phyloP scores from a whole-genome alignment of 2,797 vertebrate species.

The Sebastes umbrosus region DNA sequence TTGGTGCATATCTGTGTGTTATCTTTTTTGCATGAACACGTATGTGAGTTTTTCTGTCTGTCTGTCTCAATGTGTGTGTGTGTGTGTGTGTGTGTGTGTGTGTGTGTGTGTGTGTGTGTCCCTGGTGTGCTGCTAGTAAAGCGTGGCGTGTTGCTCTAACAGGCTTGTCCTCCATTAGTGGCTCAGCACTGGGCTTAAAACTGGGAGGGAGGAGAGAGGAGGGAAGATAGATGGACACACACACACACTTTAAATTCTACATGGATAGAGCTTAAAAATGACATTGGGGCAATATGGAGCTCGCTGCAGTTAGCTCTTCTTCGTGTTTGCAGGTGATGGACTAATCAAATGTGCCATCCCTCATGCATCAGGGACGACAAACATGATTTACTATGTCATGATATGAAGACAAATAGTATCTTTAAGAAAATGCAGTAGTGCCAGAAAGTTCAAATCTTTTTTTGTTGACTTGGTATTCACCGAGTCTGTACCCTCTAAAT shows the following conservation, averaged over 20 bases:
- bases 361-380: not conserved
- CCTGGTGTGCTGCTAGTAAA: slow-evolving; percentile 63
- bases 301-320: not conserved
- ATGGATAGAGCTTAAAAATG: slow-evolving; percentile 24
- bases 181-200: slow-evolving; percentile 65
- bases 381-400: not conserved
- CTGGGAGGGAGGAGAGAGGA: slow-evolving; percentile 44
- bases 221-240: slow-evolving; percentile 29
- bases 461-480: not conserved
- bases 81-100: slow-evolving; percentile 11
- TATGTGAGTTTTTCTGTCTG: slow-evolving; percentile 3
- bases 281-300: not conserved
- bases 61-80: not conserved
- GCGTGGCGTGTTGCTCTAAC: slow-evolving; percentile 73
- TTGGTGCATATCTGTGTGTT: slow-evolving; percentile 24
- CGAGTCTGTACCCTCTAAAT: not conserved
- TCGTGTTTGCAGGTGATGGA: not conserved
- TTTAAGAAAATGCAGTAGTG: not conserved
- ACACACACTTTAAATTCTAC: slow-evolving; percentile 25
- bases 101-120: slow-evolving; percentile 28
- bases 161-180: slow-evolving; percentile 79
- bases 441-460: not conserved
- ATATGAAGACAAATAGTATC: not conserved
- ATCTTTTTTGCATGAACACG: slow-evolving; percentile 2
- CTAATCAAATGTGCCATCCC: not conserved